Conservation (phyloP, 2,797 vertebrate genomes). For the Smutsia temminckii region DNA sequence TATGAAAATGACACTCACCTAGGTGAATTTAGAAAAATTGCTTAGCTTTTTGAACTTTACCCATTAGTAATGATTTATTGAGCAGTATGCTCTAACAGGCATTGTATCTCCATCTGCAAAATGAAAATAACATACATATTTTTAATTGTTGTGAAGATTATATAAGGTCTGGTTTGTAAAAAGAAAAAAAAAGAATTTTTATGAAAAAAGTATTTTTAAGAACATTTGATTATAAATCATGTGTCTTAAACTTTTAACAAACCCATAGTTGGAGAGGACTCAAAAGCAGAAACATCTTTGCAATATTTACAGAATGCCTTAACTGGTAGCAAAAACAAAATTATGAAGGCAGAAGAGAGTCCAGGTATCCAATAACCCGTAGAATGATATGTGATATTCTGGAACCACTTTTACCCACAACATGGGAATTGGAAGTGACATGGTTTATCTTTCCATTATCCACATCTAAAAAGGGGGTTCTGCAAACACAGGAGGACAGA, state of each 20-base stretch:
- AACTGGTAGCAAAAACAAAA: not conserved
- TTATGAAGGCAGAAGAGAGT: not conserved
- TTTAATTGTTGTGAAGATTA: not conserved
- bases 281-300: not conserved
- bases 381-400: not conserved
- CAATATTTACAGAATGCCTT: not conserved
- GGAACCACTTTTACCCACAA: not conserved
- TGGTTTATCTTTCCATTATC: not conserved
- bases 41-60: not conserved
- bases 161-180: not conserved
- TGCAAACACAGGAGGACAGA: not conserved
- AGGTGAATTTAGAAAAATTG: not conserved
- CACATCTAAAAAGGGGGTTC: not conserved
- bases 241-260: not conserved
- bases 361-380: not conserved
- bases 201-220: not conserved
- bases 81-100: not conserved
- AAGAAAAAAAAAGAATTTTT: not conserved
- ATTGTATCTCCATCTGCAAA: not conserved
- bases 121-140: not conserved
- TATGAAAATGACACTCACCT: not conserved
- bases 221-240: not conserved
- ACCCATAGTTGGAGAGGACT: not conserved
- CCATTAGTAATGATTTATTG: not conserved
- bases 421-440: not conserved